Evolutionary conservation across 2,113 vertebrate genomes (phyloP), one percentile per base, ranked within the genome.

Genomic region (Caracal caracal): DNA sequence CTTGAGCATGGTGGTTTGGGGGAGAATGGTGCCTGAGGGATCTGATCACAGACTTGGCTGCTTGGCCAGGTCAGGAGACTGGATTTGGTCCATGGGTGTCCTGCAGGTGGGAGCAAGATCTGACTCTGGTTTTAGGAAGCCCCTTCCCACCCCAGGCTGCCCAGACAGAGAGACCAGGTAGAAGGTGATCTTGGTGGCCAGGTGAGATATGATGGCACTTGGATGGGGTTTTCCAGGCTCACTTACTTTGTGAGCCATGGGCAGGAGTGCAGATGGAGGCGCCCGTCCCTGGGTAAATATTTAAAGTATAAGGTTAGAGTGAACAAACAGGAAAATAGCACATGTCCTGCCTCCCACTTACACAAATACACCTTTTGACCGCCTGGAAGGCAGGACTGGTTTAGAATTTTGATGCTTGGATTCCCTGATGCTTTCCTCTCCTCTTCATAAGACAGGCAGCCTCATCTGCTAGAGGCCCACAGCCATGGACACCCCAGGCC

Each of bases 271-370:
- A 91, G 70, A 35, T 5, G 19, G 53, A 59, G 6, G 33, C 6
- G 1, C 61, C 6, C 20, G 13, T 19, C 30, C 47, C n/a, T 49
- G 2, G 37, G 61, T 59, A 56, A 73, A 17, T 49, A 65, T 28
- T 68, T 53, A 40, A 49, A 86, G 37, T 43, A 30, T 30, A 30
- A 1, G 10, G 61, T 65, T 81, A 40, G 56, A 49, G 56, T 35
- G 49, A 51, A 19, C 6, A 26, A 1, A 19, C 4, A 2, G 59
- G 49, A 1, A 24, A 65, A 22, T 3, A 17, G 3, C 16, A 0
- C 22, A 1, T 11, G 40, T 26, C 22, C 33, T 30, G 28, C 47
- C 68, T 24, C 37, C 22, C 43, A 2, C 37, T n/a, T 19, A 37
- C 26, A 35, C 53, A 68, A 7, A 63, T 10, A 22, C 20, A 7